phyloP scores from a whole-genome alignment of 2,113 vertebrate species.

The Leucosticte australis region DNA sequence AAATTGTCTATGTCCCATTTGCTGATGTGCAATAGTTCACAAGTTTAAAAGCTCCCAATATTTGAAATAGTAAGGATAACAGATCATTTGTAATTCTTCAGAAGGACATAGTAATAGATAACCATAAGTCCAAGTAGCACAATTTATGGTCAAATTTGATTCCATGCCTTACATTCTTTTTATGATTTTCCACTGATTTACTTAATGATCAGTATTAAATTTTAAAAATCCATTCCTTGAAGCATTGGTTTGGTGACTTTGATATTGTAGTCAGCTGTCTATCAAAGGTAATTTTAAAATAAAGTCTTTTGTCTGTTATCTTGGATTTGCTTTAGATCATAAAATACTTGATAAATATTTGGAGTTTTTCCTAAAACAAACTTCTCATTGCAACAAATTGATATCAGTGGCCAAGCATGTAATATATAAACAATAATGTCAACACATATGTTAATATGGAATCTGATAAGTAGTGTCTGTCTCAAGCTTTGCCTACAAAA shows the following conservation, averaged over 20 bases:
- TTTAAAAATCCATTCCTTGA: background rate
- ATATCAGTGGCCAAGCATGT: background rate
- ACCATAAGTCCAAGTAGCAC: background rate
- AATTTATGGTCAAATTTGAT: background rate
- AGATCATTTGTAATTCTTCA: background rate
- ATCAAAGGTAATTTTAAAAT: background rate
- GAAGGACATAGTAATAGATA: background rate
- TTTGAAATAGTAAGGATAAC: background rate
- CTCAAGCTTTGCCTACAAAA: background rate
- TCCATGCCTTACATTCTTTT: background rate
- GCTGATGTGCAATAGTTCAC: background rate
- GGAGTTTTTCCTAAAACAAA: background rate
- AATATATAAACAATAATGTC: background rate
- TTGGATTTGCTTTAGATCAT: background rate
- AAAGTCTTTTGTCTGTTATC: background rate
- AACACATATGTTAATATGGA: background rate
- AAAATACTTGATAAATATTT: background rate
- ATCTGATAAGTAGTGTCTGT: background rate
- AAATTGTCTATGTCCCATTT: background rate
- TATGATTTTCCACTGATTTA: background rate
- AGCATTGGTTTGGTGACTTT: background rate
- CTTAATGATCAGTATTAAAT: background rate
- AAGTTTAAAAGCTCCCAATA: background rate
- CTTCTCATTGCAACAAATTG: background rate
- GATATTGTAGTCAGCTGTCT: background rate